phyloP scores from a whole-genome alignment of 2,797 vertebrate genomes.

The Cossypha heuglini region DNA sequence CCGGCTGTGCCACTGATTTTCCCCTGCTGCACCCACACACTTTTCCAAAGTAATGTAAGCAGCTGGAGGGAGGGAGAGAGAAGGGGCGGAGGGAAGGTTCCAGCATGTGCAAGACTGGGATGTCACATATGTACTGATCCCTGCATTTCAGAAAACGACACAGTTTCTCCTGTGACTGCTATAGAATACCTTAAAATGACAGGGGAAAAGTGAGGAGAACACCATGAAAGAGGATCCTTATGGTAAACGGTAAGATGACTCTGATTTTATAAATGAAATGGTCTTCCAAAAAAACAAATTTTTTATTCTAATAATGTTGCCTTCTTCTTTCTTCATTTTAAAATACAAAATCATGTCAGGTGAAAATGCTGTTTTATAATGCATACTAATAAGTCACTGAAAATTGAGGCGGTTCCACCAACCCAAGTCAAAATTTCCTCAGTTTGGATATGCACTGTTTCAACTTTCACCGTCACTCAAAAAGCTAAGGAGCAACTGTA shows the following conservation, averaged over 20 bases:
- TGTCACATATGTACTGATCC: not conserved
- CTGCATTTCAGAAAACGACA: not conserved
- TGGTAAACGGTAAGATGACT: not conserved
- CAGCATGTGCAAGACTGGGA: not conserved
- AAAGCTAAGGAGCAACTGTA: not conserved
- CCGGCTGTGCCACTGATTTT: not conserved
- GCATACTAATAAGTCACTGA: not conserved
- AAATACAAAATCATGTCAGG: not conserved
- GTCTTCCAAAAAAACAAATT: not conserved
- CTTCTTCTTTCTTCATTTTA: not conserved
- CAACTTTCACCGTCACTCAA: not conserved
- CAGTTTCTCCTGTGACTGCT: not conserved
- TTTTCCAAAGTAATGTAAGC: not conserved
- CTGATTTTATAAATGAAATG: not conserved
- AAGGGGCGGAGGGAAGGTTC: not conserved
- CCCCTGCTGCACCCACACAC: fast-evolving
- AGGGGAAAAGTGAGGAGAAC: not conserved
- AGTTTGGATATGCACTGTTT: not conserved
- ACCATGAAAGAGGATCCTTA: not conserved
- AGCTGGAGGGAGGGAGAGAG: not conserved
- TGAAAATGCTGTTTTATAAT: not conserved
- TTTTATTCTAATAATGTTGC: too few relatives aligned
- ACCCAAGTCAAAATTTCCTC: not conserved
- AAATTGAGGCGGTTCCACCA: not conserved
- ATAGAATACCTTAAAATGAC: not conserved